Evolutionary conservation across 2,113 vertebrate species (phyloP), one percentile per base, ranked within the genome.

Genomic region (Haemorhous mexicanus): DNA sequence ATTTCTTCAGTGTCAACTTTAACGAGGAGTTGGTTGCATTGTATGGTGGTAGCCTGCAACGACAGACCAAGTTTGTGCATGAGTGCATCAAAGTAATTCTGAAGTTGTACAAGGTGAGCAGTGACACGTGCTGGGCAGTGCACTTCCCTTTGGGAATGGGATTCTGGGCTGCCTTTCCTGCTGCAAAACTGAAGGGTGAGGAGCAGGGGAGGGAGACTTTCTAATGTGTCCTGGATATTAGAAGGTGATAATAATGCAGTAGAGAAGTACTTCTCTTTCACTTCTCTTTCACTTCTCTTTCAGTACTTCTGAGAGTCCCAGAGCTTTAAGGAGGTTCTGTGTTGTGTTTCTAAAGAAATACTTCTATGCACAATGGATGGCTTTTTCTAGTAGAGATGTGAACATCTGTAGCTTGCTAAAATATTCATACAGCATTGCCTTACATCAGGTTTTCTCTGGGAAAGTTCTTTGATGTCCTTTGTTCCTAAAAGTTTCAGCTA

Each of bases 1-100:
- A 99, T 89, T 98, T 99, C 93, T 99, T 99, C 97, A 99, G 98
- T 7, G 98, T 99, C 89, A 99, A 99, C 96, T 99, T 99, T 94
- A 99, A 99, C 10, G 99, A 99, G 94, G 99, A 99, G 93, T 96
- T 99, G 94, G 99, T 99, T 96, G 99, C 99, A 1, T 83, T 99
- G 8, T 99, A 99, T 23, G 99, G 99, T 13, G 99, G 99, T 74
- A 99, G 98, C 90, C 97, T 99, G 88, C 98, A 97, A 58, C 97
- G 97, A 64, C 99, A 99, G 97, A 99, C 99, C 1, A 98, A 97
- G 93, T 99, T 99, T 97, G 98, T 99, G 50, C 98, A 99, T 8
- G 98, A 99, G 76, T 98, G 99, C 98, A 99, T 99, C 76, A 99
- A 99, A 97, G 98, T 98, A 75, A 99, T 99, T 87, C 98, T 99